Evolutionary conservation across 2,888 invertebrate genomes (phyloP).

Genomic region (Dicranocentrus wangi): DNA sequence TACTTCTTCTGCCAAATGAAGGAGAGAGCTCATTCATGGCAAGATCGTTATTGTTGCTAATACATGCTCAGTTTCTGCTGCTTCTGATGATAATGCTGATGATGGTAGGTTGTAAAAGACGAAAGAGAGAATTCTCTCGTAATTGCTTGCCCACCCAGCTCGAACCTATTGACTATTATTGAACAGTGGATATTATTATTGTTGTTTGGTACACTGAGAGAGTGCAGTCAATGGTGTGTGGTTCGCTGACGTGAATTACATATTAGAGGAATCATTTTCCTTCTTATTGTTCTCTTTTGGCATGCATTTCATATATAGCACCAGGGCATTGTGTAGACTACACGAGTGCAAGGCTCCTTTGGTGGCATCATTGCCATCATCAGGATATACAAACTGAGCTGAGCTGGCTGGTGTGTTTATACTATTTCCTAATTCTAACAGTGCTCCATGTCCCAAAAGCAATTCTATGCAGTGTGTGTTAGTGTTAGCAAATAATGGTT

Average conservation of each 20-base stretch:
- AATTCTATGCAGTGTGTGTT: conserved; percentile 5
- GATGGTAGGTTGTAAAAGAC: conserved; percentile 24
- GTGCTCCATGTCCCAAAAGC: conserved; percentile 9
- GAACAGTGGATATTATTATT: conserved; percentile 63
- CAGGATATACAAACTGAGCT: conserved; percentile 4
- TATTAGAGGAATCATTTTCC: conserved; percentile 58
- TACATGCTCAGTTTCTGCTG: conserved; percentile 26
- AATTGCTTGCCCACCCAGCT: conserved; percentile 66
- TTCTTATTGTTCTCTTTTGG: conserved; percentile 53
- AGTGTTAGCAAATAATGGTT: conserved; percentile 56
- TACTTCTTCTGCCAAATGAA: neutral
- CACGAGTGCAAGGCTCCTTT: conserved; percentile 47
- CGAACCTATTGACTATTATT: conserved; percentile 64
- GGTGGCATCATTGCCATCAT: conserved; percentile 45
- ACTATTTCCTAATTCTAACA: conserved; percentile 47
- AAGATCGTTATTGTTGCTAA: conserved; percentile 37
- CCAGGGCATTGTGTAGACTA: conserved; percentile 1
- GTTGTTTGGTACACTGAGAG: conserved; percentile 43
- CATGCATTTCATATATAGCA: conserved; percentile 38
- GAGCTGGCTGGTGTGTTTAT: neutral
- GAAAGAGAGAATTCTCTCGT: conserved; percentile 56
- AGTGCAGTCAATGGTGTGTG: conserved; percentile 14
- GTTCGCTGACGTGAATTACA: conserved; percentile 59
- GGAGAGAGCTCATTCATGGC: conserved; percentile 25
- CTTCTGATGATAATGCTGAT: conserved; percentile 34